phyloP scores from a whole-genome alignment of 1,140 invertebrate genomes.

The Agrilus planipennis region DNA sequence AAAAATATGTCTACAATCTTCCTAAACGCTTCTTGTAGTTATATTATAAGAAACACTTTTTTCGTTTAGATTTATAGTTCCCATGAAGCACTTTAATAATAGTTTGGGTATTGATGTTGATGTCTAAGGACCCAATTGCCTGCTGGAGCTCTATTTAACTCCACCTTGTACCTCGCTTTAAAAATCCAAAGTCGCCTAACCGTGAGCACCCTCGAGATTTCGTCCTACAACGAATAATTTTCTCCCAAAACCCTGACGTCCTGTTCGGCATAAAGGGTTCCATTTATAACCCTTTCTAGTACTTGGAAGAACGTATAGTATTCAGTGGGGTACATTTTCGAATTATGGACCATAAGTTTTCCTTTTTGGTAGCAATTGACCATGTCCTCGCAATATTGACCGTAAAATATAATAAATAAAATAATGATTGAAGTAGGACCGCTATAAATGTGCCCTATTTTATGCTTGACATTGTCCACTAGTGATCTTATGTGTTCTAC shows the following conservation, averaged over 20 bases:
- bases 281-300: constrained; percentile 89
- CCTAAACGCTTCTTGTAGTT: no score
- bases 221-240: constrained; percentile 93
- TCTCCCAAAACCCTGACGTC: constrained; percentile 91
- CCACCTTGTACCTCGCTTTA: constrained; percentile 86
- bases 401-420: no score
- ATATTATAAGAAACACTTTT: no score
- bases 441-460: constrained; percentile 89
- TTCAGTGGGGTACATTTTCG: constrained; percentile 98
- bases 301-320: constrained; percentile 94
- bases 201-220: constrained; percentile 88
- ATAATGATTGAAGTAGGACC: constrained; percentile 71
- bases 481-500: constrained; percentile 90
- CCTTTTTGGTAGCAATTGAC: constrained; percentile 84
- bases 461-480: constrained; percentile 70
- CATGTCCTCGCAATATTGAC: constrained; percentile 77
- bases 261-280: constrained; percentile 88
- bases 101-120: no score
- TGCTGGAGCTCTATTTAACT: constrained; percentile 90
- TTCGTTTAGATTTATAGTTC: no score
- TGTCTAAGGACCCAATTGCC: constrained; percentile 99
- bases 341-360: constrained; percentile 68
- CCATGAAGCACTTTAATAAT: no score
- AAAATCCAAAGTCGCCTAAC: constrained; percentile 95
- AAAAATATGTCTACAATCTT: no score